Evolutionary conservation across 2,888 invertebrate species (phyloP).

Genomic region (Acleris emargana): DNA sequence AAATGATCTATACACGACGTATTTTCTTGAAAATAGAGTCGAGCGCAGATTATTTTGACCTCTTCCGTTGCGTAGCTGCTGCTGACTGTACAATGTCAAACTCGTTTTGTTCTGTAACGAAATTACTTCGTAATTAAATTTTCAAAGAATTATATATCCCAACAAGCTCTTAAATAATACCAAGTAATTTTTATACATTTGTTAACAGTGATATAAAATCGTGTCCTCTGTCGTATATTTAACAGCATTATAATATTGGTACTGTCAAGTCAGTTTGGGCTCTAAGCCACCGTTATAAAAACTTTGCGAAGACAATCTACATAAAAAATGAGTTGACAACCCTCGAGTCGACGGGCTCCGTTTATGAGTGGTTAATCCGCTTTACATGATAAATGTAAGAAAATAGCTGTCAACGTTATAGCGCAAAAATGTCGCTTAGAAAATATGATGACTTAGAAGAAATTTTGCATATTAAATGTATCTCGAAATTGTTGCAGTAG

Average conservation of each 20-base stretch:
- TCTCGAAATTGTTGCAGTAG: too few relatives aligned
- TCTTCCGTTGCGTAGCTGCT: too few relatives aligned
- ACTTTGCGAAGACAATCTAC: conserved; percentile 61
- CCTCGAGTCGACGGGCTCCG: conserved; percentile 43
- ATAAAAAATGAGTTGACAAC: conserved; percentile 64
- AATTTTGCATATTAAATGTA: too few relatives aligned
- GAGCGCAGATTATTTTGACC: too few relatives aligned
- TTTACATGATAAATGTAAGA: conserved; percentile 50
- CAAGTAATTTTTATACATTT: background rate
- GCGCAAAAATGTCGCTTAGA: conserved; percentile 7
- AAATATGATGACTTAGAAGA: too few relatives aligned
- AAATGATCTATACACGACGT: too few relatives aligned
- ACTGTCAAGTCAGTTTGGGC: conserved; percentile 56
- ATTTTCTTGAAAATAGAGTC: too few relatives aligned
- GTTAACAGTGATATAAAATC: conserved; percentile 50
- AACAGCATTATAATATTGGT: conserved; percentile 46
- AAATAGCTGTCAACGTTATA: conserved; percentile 44
- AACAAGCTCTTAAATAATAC: background rate
- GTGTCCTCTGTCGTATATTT: conserved; percentile 54
- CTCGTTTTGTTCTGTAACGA: too few relatives aligned
- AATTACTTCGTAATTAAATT: too few relatives aligned
- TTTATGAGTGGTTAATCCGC: conserved; percentile 54
- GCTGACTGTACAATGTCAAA: too few relatives aligned
- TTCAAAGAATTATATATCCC: too few relatives aligned
- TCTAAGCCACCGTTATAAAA: conserved; percentile 51